Conservation (phyloP, 2,797 vertebrate species). For the Myotis vivesi region DNA sequence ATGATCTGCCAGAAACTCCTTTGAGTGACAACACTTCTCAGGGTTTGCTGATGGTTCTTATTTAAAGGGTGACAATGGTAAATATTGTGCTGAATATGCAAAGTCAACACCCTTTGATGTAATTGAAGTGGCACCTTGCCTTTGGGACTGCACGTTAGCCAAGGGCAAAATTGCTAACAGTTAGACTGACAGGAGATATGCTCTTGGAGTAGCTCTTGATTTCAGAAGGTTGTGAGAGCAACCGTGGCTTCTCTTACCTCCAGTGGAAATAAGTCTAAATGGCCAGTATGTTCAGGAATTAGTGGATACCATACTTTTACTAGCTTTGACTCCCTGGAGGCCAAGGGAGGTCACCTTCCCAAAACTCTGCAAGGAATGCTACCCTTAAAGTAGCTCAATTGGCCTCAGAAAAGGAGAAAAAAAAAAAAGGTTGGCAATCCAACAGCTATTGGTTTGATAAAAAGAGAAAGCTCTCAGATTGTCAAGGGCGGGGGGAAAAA, state of each 20-base stretch:
- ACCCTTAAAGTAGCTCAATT: neutral
- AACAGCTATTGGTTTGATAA: neutral
- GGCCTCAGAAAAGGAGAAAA: neutral
- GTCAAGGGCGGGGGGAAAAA: too few relatives aligned
- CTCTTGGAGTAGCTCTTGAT: neutral
- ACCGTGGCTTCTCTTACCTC: neutral
- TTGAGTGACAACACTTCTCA: neutral
- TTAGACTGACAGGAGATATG: too few relatives aligned
- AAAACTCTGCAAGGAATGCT: neutral
- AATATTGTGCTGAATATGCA: neutral
- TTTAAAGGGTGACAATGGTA: neutral
- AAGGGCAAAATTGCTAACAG: neutral
- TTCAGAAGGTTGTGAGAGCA: neutral
- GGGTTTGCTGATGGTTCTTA: neutral
- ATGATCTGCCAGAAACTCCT: neutral
- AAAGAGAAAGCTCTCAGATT: neutral
- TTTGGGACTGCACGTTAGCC: neutral
- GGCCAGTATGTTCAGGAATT: neutral
- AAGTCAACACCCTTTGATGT: neutral
- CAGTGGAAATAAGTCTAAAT: neutral
- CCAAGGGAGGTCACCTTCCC: neutral
- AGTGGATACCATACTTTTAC: neutral
- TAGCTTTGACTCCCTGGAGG: neutral
- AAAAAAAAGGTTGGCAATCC: neutral
- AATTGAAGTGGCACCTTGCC: neutral